These are phyloP conservation scores for Mesochorus sp. DNA, from an alignment of 2,888 invertebrate species.

Conservation along the genomic window DNA sequence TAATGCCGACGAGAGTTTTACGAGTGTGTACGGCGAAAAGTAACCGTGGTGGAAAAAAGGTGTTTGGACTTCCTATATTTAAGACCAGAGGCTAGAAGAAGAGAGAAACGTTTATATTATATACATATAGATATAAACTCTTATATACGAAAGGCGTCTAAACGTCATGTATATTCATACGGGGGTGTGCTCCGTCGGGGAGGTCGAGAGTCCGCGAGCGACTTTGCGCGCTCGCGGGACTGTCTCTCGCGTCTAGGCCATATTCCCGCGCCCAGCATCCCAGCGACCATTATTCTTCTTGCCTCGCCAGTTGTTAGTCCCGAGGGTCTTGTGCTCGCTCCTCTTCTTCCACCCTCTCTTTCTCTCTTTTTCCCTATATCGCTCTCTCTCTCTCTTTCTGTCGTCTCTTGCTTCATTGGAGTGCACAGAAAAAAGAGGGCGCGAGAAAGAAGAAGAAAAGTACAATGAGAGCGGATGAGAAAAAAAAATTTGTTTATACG, in stretches of 20 bases:
- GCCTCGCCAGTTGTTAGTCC: slow-evolving; percentile 52
- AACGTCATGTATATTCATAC: slow-evolving; percentile 70
- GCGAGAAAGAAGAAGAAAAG: neutral
- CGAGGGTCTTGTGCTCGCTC: slow-evolving; percentile 57
- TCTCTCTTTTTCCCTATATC: slow-evolving; percentile 21
- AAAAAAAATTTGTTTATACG: too few species aligned
- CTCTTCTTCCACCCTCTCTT: slow-evolving; percentile 17
- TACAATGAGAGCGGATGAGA: neutral
- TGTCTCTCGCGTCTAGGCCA: slow-evolving; percentile 37
- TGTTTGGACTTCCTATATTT: slow-evolving; percentile 18
- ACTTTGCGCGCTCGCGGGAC: slow-evolving; percentile 49
- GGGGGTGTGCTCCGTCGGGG: slow-evolving; percentile 38
- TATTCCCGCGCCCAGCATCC: slow-evolving; percentile 51
- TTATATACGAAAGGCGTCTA: slow-evolving; percentile 51
- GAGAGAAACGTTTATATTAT: neutral
- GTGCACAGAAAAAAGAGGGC: slow-evolving; percentile 4
- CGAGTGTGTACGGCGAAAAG: slow-evolving; percentile 15
- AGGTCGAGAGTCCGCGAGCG: slow-evolving; percentile 52
- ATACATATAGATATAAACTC: slow-evolving; percentile 12
- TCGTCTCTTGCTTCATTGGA: slow-evolving; percentile 27
- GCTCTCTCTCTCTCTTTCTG: slow-evolving; percentile 11
- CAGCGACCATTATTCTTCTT: slow-evolving; percentile 58
- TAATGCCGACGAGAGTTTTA: slow-evolving; percentile 42
- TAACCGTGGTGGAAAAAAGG: slow-evolving; percentile 3
- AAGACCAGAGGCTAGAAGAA: slow-evolving; percentile 37